Percentiles rank a stretch among this genome's conserved stretches.
Conservation (phyloP, 1,140 invertebrate species). For the Ganaspis sp. region DNA sequence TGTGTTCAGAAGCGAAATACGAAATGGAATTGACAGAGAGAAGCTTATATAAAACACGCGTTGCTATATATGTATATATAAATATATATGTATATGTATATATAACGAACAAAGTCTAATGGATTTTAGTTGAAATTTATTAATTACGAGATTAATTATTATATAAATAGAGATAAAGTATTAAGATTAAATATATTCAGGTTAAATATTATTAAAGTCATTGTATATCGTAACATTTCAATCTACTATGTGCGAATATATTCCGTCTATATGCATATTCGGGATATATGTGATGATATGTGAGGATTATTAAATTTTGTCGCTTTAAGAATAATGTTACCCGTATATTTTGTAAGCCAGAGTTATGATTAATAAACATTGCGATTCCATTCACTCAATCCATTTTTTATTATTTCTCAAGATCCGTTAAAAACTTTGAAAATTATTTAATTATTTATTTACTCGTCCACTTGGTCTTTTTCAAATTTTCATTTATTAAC, state of each 20-base stretch:
- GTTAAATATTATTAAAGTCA: conserved; percentile 21
- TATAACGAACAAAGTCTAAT: not conserved
- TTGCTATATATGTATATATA: no score
- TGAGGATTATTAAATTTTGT: conserved; percentile 53
- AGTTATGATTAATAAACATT: conserved; percentile 67
- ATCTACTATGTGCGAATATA: not conserved
- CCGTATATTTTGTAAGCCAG: conserved; percentile 71
- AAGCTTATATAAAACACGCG: conserved; percentile 32
- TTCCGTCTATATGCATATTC: not conserved
- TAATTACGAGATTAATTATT: conserved; percentile 21
- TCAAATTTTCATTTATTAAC: no score
- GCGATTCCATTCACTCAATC: conserved; percentile 43
- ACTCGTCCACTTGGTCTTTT: no score
- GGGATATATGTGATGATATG: conserved; percentile 8
- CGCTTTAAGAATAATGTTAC: conserved; percentile 66
- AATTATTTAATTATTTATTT: no score
- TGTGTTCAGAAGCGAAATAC: conserved; percentile 5
- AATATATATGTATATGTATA: no score
- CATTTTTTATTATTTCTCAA: conserved; percentile 32
- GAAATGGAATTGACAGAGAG: conserved; percentile 29
- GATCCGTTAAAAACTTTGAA: not conserved
- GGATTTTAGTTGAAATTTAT: conserved; percentile 11
- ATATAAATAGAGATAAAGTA: not conserved
- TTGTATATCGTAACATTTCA: not conserved
- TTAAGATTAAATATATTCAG: not conserved